Percentiles rank a stretch among this genome's conserved stretches.
Evolutionary conservation across 2,113 vertebrate species (phyloP).

Genomic region (Coregonus clupeaformis): DNA sequence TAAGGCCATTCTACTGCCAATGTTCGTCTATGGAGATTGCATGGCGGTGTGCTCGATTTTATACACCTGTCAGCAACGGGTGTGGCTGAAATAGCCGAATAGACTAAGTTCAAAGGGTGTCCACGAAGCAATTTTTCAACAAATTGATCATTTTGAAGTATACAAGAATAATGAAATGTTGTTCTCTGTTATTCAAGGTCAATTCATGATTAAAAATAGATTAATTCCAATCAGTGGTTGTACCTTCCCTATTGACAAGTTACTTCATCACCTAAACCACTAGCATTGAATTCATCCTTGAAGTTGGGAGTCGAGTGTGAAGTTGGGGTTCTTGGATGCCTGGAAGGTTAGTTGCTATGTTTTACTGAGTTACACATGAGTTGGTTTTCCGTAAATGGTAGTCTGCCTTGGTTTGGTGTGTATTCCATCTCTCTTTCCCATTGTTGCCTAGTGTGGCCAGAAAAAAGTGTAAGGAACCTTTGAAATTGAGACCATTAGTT

Average conservation of each 20-base stretch:
- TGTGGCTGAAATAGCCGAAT: too few relatives aligned
- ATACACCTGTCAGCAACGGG: too few relatives aligned
- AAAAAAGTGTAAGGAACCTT: constrained; percentile 20
- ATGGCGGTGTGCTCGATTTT: too few relatives aligned
- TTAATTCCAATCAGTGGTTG: not conserved
- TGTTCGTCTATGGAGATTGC: too few relatives aligned
- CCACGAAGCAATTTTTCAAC: not conserved
- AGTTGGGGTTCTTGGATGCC: not conserved
- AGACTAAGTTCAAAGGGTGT: too few relatives aligned
- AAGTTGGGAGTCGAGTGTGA: not conserved
- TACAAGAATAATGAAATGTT: not conserved
- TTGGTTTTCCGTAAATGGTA: not conserved
- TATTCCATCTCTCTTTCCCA: constrained; percentile 21
- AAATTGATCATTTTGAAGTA: not conserved
- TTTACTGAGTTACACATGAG: not conserved
- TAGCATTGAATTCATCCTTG: not conserved
- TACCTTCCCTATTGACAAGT: not conserved
- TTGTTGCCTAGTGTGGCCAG: constrained; percentile 38
- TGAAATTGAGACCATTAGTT: constrained; percentile 41
- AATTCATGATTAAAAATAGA: not conserved
- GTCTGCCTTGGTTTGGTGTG: not conserved
- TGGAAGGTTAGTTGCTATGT: not conserved
- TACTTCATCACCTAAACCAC: not conserved
- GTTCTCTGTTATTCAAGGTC: not conserved
- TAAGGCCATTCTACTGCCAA: too few relatives aligned